Evolutionary conservation across 2,113 vertebrate species (phyloP).

Genomic region (Rhodinocichla rosea): DNA sequence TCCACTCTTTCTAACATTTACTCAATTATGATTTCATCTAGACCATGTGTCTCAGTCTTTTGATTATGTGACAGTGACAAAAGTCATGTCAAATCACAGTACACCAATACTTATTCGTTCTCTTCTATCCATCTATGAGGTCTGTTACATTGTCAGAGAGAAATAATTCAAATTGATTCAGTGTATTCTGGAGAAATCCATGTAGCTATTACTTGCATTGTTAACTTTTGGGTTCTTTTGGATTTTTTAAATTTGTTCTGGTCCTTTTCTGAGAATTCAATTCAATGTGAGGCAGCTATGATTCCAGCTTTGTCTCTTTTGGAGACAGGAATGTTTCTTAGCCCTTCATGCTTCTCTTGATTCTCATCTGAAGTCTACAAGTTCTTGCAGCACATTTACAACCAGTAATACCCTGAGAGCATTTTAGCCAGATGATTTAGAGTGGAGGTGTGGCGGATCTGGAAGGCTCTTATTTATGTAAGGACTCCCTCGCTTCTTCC

Average conservation of each 20-base stretch:
- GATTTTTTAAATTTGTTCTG: background rate
- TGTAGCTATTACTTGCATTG: background rate
- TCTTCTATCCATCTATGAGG: background rate
- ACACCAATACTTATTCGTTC: background rate
- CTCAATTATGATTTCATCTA: background rate
- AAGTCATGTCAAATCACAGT: background rate
- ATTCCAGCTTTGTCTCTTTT: background rate
- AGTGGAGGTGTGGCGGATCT: background rate
- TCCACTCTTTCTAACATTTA: background rate
- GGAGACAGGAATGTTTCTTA: background rate
- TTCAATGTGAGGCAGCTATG: background rate
- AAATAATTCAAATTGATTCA: background rate
- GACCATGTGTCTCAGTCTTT: background rate
- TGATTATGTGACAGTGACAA: background rate
- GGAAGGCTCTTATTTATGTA: background rate
- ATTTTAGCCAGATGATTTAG: background rate
- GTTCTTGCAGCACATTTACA: background rate
- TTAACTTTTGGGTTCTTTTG: background rate
- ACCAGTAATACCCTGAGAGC: background rate
- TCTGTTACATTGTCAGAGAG: background rate
- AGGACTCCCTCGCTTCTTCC: background rate
- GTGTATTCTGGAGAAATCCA: background rate
- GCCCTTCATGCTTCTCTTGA: background rate
- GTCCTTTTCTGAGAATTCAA: background rate
- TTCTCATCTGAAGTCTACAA: background rate